Conservation (phyloP, 2,113 vertebrate species). For the Hippotragus niger region DNA sequence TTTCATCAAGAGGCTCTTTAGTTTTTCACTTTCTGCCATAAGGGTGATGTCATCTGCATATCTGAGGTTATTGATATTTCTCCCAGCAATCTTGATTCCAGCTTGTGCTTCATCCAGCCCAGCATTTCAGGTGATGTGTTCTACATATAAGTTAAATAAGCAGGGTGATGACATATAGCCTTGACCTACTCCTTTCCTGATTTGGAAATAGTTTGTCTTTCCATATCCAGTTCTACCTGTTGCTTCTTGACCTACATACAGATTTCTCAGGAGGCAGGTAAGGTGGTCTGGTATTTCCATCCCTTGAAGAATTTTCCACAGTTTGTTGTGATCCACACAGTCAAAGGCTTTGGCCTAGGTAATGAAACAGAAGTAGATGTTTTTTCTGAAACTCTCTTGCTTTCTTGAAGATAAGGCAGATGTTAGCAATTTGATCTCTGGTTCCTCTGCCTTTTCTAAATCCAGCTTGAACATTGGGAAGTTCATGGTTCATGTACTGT, state of each 20-base stretch:
- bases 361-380: not conserved
- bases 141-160: not conserved
- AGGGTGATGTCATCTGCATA: not conserved
- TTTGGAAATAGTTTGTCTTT: not conserved
- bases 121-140: fast-evolving
- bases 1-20: not conserved
- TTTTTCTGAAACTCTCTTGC: not conserved
- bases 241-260: not conserved
- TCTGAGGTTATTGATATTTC: not conserved
- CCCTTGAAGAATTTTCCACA: not conserved
- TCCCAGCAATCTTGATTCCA: not conserved
- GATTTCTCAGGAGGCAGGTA: not conserved
- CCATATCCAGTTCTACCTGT: not conserved
- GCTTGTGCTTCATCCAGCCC: not conserved
- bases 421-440: not conserved
- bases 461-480: not conserved
- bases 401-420: not conserved
- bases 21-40: not conserved
- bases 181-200: fast-evolving
- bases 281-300: not conserved
- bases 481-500: not conserved
- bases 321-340: not conserved
- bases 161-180: not conserved
- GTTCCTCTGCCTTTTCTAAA: not conserved
- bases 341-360: not conserved